Base-by-base conservation (phyloP, 2,797 vertebrate genomes). In the Alectoris magna region DNA sequence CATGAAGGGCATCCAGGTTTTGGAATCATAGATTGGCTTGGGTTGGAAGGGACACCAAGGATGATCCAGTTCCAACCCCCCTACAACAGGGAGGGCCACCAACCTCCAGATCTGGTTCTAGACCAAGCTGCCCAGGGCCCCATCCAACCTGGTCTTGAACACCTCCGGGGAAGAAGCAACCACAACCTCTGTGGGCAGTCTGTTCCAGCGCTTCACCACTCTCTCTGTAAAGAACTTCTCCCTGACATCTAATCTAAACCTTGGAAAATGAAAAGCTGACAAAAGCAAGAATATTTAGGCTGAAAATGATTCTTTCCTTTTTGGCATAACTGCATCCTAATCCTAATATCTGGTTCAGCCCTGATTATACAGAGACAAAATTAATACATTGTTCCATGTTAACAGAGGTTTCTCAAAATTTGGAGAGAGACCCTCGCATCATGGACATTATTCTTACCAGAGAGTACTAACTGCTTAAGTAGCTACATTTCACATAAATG, bases 361-460 rank as follows among this genome's bases (percentile, higher is more conserved):
- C 29, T 43, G 17, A 59, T 76, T 3, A 66, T 27, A 12, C 26
- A 64, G 15, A 77, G 36, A 49, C 7, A 72, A 78, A 87, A 15
- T 38, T 31, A 74, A 70, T 3, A 60, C 0, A 0, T 4, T 38
- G 36, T 10, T 67, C 39, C 36, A 39, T 39, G 17, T 16, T 44
- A 15, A 29, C 51, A 80, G 9, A 76, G 53, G 27, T 63, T 77
- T 48, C 29, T 43, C 39, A 27, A 71, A 91, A 56, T 27, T 60
- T n/a, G 22, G 9, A 89, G 46, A 62, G 10, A 9, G 9, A 1
- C 36, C 24, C 5, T 31, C 49, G 23, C 4, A 5, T 23, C 39
- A 23, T 0, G 0, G 4, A 44, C 6, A 11, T 15, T 8, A 11
- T 23, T 41, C 10, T 67, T 83, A 59, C 34, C 24, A 36, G 5